Conservation (phyloP, 35 echinoderm and acorn worm genomes). For the Heliocidaris erythrogramma region DNA sequence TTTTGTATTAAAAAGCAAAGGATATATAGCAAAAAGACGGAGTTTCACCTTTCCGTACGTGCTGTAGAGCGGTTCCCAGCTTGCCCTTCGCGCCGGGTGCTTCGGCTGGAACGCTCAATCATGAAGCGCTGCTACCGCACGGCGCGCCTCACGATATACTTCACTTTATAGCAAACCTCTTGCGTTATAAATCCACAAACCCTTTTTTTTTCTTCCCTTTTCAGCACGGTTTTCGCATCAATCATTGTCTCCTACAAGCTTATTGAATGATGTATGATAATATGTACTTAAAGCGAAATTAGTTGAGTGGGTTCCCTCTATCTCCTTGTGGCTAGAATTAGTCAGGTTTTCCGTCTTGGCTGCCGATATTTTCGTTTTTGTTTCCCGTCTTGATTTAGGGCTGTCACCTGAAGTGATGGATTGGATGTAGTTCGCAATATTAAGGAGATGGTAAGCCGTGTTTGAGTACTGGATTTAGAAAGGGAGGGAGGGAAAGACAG, state of each 20-base stretch:
- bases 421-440: background rate
- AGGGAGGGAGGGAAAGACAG: background rate
- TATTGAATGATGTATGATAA: slow-evolving; percentile 37
- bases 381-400: background rate
- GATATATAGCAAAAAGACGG: background rate
- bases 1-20: background rate
- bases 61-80: background rate
- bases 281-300: slow-evolving; percentile 37
- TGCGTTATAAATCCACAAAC: background rate
- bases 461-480: background rate
- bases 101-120: background rate
- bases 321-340: background rate
- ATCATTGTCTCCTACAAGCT: background rate
- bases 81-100: background rate
- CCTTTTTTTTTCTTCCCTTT: background rate
- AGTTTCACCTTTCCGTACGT: background rate
- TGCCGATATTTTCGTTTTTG: background rate
- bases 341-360: background rate
- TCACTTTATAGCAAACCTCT: background rate
- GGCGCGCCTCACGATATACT: background rate
- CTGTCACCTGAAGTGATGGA: background rate
- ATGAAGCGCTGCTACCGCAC: background rate
- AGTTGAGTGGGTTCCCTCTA: background rate
- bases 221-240: background rate
- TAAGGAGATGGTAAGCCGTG: background rate